Evolutionary conservation across 2,888 invertebrate genomes (phyloP), one percentile per base, ranked within the genome.

Genomic region (Sarcophaga carnaria): DNA sequence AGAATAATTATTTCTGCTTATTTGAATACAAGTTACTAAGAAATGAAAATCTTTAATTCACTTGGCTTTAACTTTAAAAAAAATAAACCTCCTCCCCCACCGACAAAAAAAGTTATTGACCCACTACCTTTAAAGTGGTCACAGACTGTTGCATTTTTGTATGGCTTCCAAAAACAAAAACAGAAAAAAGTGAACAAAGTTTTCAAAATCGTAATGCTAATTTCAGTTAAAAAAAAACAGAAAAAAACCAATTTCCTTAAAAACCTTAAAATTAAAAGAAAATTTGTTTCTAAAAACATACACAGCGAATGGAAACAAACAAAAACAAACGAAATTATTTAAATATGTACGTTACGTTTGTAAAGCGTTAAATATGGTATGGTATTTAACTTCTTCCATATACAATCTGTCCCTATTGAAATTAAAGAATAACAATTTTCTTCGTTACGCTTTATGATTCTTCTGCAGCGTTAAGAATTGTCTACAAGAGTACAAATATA

Each of bases 321-420:
- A 75, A 70, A 69, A 69, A 62, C 72, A 75, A 72, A 80, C 17
- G 62, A 85, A 85, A 80, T 83, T 86, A 85, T 87, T 86, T 88
- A 85, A 86, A 88, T 88, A 88, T 85, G 83, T 83, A 86, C 86
- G 88, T 88, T 88, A 88, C 84, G 54, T 27, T 54, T 67, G 86
- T 69, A 80, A 77, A 81, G 87, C 83, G 84, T 85, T 83, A 83
- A 86, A 80, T 76, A 84, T 84, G 63, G 49, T 84, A 78, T 62
- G 84, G 80, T 85, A 80, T 86, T 84, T 81, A 75, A 81, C 67
- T 83, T 82, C 71, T 37, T 10, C 37, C 37, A 37, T 77, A 14
- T 66, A 77, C 20, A 17, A 47, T 4, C 14, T 14, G 14, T 14
- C 12, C 1, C 12, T 17, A 54, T 54, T 54, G 12, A 12, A 63